A percentile compares a stretch with the other conserved stretches of the same genome.
Evolutionary conservation across 2,113 vertebrate species (phyloP).

Genomic region (Sclerurus mexicanus): DNA sequence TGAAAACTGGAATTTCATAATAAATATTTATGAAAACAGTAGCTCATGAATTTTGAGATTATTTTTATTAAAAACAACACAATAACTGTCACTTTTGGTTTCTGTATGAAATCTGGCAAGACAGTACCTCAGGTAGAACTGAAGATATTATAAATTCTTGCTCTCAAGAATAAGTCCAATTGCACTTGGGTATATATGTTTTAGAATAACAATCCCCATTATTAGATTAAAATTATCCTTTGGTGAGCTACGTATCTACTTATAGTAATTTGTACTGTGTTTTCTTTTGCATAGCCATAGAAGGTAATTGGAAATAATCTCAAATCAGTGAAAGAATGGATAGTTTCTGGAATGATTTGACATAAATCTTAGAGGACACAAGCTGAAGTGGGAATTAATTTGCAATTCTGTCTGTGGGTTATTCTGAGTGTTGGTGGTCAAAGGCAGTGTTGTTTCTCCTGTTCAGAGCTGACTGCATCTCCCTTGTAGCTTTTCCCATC

Average conservation of each 20-base stretch:
- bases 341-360: background rate
- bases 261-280: background rate
- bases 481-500: background rate
- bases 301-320: background rate
- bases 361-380: background rate
- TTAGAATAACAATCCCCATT: background rate
- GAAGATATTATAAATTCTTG: background rate
- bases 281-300: background rate
- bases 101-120: background rate
- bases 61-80: conserved; percentile 39
- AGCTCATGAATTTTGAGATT: conserved; percentile 5
- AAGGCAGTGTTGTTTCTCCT: background rate
- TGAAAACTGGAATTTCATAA: background rate
- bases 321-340: background rate
- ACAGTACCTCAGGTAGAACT: background rate
- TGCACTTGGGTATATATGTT: background rate
- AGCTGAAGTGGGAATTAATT: background rate
- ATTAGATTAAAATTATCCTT: background rate
- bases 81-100: background rate
- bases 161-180: background rate
- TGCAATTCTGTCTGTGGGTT: rapidly evolving
- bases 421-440: background rate
- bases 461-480: background rate
- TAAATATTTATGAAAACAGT: conserved; percentile 27
- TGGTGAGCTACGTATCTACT: background rate